These are phyloP conservation scores for Colius striatus DNA, from an alignment of 2,113 vertebrate species.

Conservation along the genomic window DNA sequence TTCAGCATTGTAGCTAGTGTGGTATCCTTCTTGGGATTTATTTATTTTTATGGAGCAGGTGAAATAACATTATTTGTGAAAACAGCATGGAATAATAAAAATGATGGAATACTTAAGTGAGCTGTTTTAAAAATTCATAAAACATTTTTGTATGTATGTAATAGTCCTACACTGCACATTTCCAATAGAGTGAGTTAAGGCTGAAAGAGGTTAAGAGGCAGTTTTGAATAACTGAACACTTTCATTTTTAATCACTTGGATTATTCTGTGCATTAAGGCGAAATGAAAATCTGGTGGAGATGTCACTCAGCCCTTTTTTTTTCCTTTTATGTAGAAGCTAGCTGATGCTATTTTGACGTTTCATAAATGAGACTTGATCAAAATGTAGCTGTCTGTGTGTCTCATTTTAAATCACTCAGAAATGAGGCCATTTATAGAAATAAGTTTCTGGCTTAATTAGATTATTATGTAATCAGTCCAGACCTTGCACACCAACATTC, in stretches of 20 bases:
- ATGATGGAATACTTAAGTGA: not conserved
- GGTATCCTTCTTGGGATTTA: not conserved
- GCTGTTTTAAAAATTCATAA: not conserved
- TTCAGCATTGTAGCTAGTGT: not conserved
- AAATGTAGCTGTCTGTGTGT: not conserved
- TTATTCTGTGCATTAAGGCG: not conserved
- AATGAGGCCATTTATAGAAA: constrained; percentile 3
- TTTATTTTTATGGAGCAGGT: not conserved
- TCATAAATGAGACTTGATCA: constrained; percentile 44
- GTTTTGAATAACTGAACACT: not conserved
- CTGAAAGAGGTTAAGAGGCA: not conserved
- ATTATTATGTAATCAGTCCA: constrained; percentile 12
- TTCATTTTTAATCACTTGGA: constrained; percentile 27
- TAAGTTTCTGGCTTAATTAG: constrained; percentile 38
- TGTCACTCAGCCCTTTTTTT: constrained; percentile 7
- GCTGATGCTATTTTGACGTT: constrained; percentile 40
- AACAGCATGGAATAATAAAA: not conserved
- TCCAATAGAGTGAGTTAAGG: not conserved
- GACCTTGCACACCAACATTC: not conserved
- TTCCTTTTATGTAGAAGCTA: constrained; percentile 25
- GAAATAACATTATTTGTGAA: not conserved
- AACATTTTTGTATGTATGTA: not conserved
- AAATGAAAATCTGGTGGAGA: not conserved
- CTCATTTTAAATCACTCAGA: constrained; percentile 33
- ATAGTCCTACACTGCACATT: not conserved